phyloP scores from a whole-genome alignment of 37 sponge, comb jelly and placozoan genomes.

The Hormiphora californensis region DNA sequence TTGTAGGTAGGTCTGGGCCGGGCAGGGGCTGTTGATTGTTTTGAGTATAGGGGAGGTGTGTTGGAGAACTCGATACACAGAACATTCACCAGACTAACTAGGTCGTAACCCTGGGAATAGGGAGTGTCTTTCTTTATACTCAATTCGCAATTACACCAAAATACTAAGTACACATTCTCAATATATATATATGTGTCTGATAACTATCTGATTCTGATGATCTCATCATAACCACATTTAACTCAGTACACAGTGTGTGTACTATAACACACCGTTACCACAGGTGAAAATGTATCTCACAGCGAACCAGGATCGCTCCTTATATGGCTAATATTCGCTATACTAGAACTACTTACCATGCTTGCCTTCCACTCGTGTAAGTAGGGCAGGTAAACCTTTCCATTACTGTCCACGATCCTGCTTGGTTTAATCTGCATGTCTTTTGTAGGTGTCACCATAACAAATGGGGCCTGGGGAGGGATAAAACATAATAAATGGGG shows the following conservation, averaged over 20 bases:
- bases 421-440: constrained; percentile 83
- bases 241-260: no score
- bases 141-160: no score
- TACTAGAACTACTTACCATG: constrained; percentile 69
- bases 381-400: constrained; percentile 88
- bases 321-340: no score
- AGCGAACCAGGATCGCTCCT: no score
- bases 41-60: constrained; percentile 77
- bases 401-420: constrained; percentile 77
- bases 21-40: constrained; percentile 16
- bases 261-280: no score
- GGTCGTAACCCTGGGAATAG: constrained; percentile 61
- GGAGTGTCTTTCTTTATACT: no score
- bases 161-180: not conserved
- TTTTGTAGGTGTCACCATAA: constrained; percentile 78
- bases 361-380: constrained; percentile 83
- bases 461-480: constrained; percentile 66
- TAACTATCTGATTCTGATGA: no score
- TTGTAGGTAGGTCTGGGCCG: constrained; percentile 30
- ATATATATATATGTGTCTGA: no score
- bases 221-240: no score
- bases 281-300: no score
- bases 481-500: constrained; percentile 68
- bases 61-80: constrained; percentile 79
- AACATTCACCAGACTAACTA: constrained; percentile 75